These are phyloP conservation scores for Sorex araneus DNA, from an alignment of 2,113 vertebrate species.

Conservation along the genomic window DNA sequence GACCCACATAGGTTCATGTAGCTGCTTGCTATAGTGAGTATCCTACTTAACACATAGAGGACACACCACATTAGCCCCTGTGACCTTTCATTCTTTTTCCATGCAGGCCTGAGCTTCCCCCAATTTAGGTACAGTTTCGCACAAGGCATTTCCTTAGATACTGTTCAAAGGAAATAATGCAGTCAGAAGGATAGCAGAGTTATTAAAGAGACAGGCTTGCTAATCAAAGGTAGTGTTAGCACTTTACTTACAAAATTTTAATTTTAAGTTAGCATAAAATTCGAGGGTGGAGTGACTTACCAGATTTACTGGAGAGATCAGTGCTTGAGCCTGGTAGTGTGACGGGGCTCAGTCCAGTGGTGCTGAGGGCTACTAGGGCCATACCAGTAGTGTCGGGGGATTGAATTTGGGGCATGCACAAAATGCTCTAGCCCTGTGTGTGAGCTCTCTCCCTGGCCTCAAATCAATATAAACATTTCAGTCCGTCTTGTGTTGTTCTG, in stretches of 20 bases:
- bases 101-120: background rate
- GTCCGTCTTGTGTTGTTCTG: background rate
- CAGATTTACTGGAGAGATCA: too few species aligned
- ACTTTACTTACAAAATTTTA: slow-evolving; percentile 40
- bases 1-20: background rate
- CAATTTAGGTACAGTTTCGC: background rate
- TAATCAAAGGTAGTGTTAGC: background rate
- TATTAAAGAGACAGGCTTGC: background rate
- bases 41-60: background rate
- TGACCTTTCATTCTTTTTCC: slow-evolving; percentile 42
- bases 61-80: background rate
- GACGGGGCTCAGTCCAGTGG: too few species aligned
- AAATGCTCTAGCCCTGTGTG: too few species aligned
- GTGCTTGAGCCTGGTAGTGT: too few species aligned
- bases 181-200: background rate
- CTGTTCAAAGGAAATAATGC: slow-evolving; percentile 34
- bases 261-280: slow-evolving; percentile 6
- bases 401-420: too few species aligned
- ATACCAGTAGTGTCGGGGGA: too few species aligned
- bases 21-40: background rate
- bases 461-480: background rate
- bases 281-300: background rate
- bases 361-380: too few species aligned
- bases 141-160: slow-evolving; percentile 30
- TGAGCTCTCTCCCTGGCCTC: too few species aligned